phyloP scores from a whole-genome alignment of 2,113 vertebrate genomes.

The Pongo abelii region DNA sequence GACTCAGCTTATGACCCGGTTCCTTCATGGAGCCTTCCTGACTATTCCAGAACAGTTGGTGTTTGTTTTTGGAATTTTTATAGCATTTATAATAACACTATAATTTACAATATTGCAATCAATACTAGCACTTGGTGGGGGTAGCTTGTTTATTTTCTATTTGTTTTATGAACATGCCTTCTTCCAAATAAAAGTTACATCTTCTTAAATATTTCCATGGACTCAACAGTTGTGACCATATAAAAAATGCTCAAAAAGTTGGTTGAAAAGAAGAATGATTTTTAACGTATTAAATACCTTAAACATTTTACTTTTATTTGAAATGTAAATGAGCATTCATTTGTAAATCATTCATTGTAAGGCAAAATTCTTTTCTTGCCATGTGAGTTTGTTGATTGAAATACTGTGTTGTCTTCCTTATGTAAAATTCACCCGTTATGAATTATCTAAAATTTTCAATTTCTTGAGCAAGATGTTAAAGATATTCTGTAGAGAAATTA shows the following conservation, averaged over 20 bases:
- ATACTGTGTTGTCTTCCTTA: not conserved
- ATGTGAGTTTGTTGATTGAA: not conserved
- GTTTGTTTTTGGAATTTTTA: not conserved
- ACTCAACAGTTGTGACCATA: not conserved
- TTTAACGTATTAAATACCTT: not conserved
- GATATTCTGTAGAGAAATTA: not conserved
- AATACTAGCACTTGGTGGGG: not conserved
- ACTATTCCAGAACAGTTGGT: not conserved
- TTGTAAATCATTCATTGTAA: not conserved
- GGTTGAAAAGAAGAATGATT: not conserved
- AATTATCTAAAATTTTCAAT: not conserved
- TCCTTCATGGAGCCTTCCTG: not conserved
- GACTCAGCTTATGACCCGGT: not conserved
- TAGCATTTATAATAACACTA: not conserved
- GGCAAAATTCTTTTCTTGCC: not conserved
- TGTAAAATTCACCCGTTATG: not conserved
- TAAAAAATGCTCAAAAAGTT: not conserved
- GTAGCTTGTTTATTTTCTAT: not conserved
- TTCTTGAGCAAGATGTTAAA: not conserved
- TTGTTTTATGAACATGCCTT: not conserved
- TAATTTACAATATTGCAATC: not conserved
- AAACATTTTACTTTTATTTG: not conserved
- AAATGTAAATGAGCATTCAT: not conserved
- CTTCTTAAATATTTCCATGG: not conserved
- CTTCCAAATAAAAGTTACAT: not conserved